Base-by-base conservation (phyloP, 2,888 invertebrate genomes). In the Hydraecia micacea region DNA sequence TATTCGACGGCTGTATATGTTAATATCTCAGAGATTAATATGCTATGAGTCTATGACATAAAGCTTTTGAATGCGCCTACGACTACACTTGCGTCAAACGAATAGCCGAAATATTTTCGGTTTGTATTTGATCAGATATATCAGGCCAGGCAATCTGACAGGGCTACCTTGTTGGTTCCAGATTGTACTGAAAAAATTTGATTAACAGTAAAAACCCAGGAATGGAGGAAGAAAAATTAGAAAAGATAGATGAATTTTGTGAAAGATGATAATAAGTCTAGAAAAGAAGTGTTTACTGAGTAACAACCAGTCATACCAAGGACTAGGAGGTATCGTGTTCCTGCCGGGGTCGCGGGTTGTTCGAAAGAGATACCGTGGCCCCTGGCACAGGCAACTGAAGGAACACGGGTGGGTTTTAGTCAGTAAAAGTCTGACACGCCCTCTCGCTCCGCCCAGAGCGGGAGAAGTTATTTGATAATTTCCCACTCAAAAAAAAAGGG, bases 1-100 rank as follows among this genome's bases (percentile, higher is more conserved):
- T 86, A 86, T 81, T 66, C 66, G 83, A 82, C 73, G 76, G 76
- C 58, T n/a, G n/a, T 76, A 39, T 75, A 69, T 65, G 58, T 69
- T 70, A 58, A 75, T 83, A 72, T 42, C 13, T 83, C 21, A 32
- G 21, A 65, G 69, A 84, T 80, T 84, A 84, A 84, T 83, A 68
- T 58, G 46, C 52, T 75, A 32, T 58, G 39, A 58, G n/a, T 32
- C 1, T 32, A 28, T 62, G 49, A 60, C 65, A 70, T 36, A 60
- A 42, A 46, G 65, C 39, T 69, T 42, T 28, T 8, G 18, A 15
- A n/a, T 36, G 21, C 8, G 80, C 80, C 79, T n/a, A 36, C 70
- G 60, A 70, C 66, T 39, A 55, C 2, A 28, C 36, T 73, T 66
- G 52, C 52, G 62, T 63, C 71, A 52, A 70, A 46, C 15, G 13